phyloP scores from a whole-genome alignment of 2,113 vertebrate genomes.

The Turdus rufiventris region DNA sequence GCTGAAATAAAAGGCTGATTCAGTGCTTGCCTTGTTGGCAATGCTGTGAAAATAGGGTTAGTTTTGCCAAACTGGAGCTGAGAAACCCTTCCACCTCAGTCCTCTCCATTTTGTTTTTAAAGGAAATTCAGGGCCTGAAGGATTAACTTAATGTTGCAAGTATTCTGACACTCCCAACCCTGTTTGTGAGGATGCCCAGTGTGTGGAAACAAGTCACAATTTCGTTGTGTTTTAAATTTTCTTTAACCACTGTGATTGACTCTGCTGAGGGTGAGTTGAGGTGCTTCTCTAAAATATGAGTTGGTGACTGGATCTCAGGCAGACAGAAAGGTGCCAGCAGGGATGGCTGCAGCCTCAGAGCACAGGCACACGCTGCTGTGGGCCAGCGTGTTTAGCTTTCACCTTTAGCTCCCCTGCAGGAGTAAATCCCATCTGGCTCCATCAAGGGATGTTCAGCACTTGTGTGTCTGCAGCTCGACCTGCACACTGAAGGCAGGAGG shows the following conservation, averaged over 20 bases:
- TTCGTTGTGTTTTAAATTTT: slow-evolving; percentile 24
- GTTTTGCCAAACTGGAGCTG: neutral
- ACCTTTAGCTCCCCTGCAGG: neutral
- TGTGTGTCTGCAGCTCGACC: neutral
- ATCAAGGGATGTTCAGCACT: fast-evolving
- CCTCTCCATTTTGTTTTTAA: neutral
- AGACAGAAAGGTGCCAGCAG: neutral
- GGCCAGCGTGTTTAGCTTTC: neutral
- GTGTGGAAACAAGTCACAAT: neutral
- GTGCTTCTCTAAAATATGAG: neutral
- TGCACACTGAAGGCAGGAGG: neutral
- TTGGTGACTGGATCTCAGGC: neutral
- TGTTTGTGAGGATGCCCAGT: neutral
- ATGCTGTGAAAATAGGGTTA: neutral
- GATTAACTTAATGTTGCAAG: neutral
- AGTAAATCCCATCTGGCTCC: neutral
- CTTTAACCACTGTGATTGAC: neutral
- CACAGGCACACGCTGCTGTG: fast-evolving
- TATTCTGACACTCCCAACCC: neutral
- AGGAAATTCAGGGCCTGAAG: neutral
- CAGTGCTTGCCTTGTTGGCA: neutral
- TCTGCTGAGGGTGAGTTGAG: fast-evolving
- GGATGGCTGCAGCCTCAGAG: neutral
- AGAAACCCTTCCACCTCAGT: neutral
- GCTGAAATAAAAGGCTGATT: slow-evolving; percentile 3